These are phyloP conservation scores for Drosophila anomalata DNA, from an alignment of 2,888 invertebrate genomes.

Conservation along the genomic window DNA sequence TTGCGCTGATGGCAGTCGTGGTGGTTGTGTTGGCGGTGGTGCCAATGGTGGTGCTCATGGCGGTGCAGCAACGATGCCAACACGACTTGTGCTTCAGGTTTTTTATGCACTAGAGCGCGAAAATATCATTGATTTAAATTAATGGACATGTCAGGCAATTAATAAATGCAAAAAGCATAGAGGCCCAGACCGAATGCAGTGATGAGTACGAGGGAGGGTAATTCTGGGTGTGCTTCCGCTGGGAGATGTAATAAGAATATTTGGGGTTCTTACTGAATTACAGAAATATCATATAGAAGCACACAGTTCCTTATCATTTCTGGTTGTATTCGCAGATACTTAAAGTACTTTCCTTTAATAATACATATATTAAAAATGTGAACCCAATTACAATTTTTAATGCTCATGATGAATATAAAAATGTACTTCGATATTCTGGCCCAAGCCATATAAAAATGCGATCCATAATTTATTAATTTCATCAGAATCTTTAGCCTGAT, in stretches of 20 bases:
- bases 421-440: no score
- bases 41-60: slow-evolving; percentile 13
- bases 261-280: background rate
- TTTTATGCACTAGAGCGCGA: slow-evolving; percentile 49
- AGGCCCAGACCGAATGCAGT: slow-evolving; percentile 36
- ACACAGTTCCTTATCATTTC: no score
- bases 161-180: slow-evolving; percentile 83
- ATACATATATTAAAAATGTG: no score
- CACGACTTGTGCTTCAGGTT: slow-evolving; percentile 30
- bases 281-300: no score
- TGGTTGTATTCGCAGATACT: no score
- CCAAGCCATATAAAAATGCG: slow-evolving; percentile 38
- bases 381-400: no score
- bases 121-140: slow-evolving; percentile 82
- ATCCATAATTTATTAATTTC: slow-evolving; percentile 39
- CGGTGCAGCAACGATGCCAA: slow-evolving; percentile 18
- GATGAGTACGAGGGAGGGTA: background rate
- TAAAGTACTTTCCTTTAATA: no score
- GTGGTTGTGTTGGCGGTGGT: slow-evolving; percentile 20
- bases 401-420: no score
- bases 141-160: slow-evolving; percentile 84
- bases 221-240: background rate
- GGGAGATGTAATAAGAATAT: background rate
- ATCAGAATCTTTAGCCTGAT: slow-evolving; percentile 16
- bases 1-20: background rate